Evolutionary conservation across 2,888 invertebrate species (phyloP), one percentile per base, ranked within the genome.

Genomic region (Sesamia inferens): DNA sequence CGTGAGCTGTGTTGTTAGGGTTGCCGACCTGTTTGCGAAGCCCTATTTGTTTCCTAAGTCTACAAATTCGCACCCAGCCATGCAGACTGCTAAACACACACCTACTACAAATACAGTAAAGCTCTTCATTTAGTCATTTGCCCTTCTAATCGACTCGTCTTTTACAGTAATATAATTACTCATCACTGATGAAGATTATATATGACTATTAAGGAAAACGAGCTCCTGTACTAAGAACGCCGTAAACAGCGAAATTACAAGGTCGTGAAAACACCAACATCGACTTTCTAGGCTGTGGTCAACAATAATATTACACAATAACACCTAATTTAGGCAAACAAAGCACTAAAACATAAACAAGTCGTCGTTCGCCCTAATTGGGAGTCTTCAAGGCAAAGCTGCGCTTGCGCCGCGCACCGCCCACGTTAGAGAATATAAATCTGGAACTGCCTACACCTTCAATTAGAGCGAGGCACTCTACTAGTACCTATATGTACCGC

Each of bases 381-480:
- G 94, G 81, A 89, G 85, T 88, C 87, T 86, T 86, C 93, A 94
- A 94, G 93, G 93, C 88, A 88, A 87, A 69, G 22, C 81, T 84
- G 87, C 89, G 88, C 87, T 83, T 78, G 87, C 88, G 87, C 86
- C 93, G 88, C 93, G 87, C 88, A 87, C 86, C 93, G 88, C 93
- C 92, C 86, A 93, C 94, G 79, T 68, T 71, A 78, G 68, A 31
- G 87, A 88, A 92, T 93, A 92, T 93, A n/a, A n/a, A 92, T 94
- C 93, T 92, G 89, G 88, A 91, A 83, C 93, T 90, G 79, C 94
- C 94, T 92, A 94, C 94, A 90, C 91, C 86, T 90, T 86, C 92
- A 93, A 94, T 93, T 93, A 94, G 83, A 88, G 76, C 78, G 74
- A 82, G 82, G 79, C 72, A 77, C 71, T 80, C 73, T 76, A 82